phyloP scores from a whole-genome alignment of 2,888 invertebrate species.

The Himalopsyche tibetana region DNA sequence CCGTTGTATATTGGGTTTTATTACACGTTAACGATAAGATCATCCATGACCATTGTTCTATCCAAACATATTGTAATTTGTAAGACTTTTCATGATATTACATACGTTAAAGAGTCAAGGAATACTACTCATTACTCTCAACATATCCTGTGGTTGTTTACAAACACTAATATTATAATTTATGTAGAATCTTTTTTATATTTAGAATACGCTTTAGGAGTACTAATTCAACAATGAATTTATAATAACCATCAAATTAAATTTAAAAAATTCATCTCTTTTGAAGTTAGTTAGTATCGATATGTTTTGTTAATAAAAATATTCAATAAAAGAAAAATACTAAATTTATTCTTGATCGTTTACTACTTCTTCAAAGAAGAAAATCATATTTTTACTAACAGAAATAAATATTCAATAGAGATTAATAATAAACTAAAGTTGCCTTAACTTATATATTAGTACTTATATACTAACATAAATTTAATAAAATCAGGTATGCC shows the following conservation, averaged over 20 bases:
- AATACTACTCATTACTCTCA: constrained; percentile 31
- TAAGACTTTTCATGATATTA: constrained; percentile 36
- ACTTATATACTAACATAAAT: constrained; percentile 38
- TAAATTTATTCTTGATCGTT: not conserved
- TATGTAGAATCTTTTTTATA: constrained; percentile 40
- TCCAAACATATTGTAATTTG: constrained; percentile 37
- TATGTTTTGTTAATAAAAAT: too few species aligned
- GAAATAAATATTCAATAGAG: constrained; percentile 38
- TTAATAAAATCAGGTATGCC: constrained; percentile 37
- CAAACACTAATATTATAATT: constrained; percentile 33
- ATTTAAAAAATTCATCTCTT: not conserved
- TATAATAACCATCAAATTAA: constrained; percentile 3
- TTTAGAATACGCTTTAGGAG: constrained; percentile 19
- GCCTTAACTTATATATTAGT: constrained; percentile 35
- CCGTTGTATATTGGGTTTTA: not conserved
- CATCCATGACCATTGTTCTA: constrained; percentile 33
- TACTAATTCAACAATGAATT: constrained; percentile 11
- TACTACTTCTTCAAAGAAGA: constrained; percentile 11
- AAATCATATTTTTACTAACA: constrained; percentile 45
- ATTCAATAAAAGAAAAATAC: not conserved
- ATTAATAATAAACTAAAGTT: constrained; percentile 33
- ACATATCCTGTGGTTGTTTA: constrained; percentile 43
- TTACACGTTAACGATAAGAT: constrained; percentile 9
- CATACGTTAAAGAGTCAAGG: constrained; percentile 31
- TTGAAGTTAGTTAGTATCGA: too few species aligned